Percentiles rank a stretch among this genome's conserved stretches.
Conservation (phyloP, 2,797 vertebrate species). For the Pampus argenteus region DNA sequence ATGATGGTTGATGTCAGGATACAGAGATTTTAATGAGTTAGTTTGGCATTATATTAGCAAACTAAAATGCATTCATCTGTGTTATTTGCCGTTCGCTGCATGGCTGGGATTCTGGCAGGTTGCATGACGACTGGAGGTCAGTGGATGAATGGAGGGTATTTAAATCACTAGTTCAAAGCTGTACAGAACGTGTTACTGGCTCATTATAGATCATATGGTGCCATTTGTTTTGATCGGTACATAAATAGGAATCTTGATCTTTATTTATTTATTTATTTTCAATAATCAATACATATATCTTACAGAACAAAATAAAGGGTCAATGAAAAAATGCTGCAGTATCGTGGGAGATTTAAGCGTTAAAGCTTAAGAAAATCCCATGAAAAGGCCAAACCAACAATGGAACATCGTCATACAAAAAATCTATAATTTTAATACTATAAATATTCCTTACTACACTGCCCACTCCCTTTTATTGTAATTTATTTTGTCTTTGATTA, state of each 20-base stretch:
- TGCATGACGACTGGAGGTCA: background rate
- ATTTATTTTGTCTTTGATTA: background rate
- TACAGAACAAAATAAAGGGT: too few species aligned
- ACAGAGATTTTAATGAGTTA: constrained; percentile 43
- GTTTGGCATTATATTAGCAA: constrained; percentile 49
- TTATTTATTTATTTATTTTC: too few species aligned
- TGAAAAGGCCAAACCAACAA: too few species aligned
- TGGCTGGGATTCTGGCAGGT: constrained; percentile 24
- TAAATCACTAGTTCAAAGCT: background rate
- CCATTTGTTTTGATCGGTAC: background rate
- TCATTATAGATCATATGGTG: background rate
- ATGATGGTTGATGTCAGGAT: constrained; percentile 34
- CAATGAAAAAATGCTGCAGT: too few species aligned
- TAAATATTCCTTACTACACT: background rate
- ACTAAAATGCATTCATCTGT: constrained; percentile 33
- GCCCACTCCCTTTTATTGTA: background rate
- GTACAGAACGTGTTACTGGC: background rate
- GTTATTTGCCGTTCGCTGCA: constrained; percentile 45
- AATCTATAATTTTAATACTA: too few species aligned
- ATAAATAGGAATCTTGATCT: background rate
- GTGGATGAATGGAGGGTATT: constrained; percentile 2
- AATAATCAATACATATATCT: too few species aligned
- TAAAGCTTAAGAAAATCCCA: too few species aligned
- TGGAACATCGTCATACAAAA: too few species aligned
- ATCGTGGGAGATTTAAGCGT: too few species aligned